phyloP scores from a whole-genome alignment of 2,797 vertebrate genomes.

The Yasuhikotakia modesta region DNA sequence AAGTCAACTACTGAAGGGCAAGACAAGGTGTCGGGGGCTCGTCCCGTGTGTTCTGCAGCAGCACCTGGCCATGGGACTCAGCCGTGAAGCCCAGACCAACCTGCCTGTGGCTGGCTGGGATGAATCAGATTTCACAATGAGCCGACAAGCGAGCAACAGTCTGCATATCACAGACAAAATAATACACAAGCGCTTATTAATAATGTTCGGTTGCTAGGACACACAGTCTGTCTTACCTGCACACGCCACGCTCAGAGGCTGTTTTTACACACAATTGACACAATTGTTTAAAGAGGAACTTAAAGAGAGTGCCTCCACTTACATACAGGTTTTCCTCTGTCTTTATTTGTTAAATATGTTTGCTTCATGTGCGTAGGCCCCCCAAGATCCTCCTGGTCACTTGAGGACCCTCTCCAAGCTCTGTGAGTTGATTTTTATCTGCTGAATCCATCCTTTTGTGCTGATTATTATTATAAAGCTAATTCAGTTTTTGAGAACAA shows the following conservation, averaged over 20 bases:
- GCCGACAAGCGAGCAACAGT: conserved; percentile 60
- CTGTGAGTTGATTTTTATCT: background rate
- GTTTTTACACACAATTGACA: no score
- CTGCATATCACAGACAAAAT: conserved; percentile 54
- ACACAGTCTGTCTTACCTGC: background rate
- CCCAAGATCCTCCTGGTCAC: no score
- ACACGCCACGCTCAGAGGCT: no score
- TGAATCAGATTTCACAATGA: conserved; percentile 65
- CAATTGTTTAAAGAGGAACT: no score
- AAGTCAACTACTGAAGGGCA: conserved; percentile 12
- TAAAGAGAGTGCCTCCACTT: no score
- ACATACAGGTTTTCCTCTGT: no score
- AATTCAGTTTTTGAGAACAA: background rate
- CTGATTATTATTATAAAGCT: background rate
- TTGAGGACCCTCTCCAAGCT: background rate
- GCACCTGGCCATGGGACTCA: conserved; percentile 52
- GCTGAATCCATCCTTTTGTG: background rate
- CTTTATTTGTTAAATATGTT: no score
- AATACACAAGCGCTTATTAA: conserved; percentile 15
- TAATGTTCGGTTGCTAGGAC: background rate
- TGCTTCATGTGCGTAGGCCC: no score
- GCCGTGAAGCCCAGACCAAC: conserved; percentile 63
- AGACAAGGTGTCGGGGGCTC: conserved; percentile 26
- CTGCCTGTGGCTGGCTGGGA: conserved; percentile 41
- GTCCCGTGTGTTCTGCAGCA: conserved; percentile 58